Percentiles rank a stretch among this genome's conserved stretches.
These are phyloP conservation scores for Protodeltote pygarga DNA, from an alignment of 2,888 invertebrate species.

Conservation along the genomic window DNA sequence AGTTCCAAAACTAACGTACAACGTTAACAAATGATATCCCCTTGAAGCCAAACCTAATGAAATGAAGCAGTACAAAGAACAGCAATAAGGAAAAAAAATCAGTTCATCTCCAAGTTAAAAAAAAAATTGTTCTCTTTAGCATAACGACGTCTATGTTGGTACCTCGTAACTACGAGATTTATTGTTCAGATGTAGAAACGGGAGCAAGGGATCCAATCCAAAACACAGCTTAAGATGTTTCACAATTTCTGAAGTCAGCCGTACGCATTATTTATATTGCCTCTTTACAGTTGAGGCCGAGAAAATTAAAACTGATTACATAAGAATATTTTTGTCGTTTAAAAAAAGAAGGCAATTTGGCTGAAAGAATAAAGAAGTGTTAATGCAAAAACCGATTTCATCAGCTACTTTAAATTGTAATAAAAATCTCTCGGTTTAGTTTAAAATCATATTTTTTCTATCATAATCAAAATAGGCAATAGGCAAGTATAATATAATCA, in stretches of 20 bases:
- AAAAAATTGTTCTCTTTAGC: constrained; percentile 30
- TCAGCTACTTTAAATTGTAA: too few relatives aligned
- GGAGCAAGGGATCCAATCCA: constrained; percentile 27
- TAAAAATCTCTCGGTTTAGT: too few relatives aligned
- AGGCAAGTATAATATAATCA: too few relatives aligned
- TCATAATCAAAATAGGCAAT: too few relatives aligned
- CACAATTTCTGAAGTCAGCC: constrained; percentile 55
- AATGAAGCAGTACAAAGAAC: constrained; percentile 19
- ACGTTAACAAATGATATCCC: too few relatives aligned
- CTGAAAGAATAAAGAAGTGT: not conserved
- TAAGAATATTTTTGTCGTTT: not conserved
- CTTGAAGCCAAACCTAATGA: constrained; percentile 25
- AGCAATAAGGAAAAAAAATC: constrained; percentile 32
- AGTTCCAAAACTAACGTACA: too few relatives aligned
- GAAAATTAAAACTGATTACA: not conserved
- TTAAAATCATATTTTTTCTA: too few relatives aligned
- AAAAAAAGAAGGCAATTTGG: not conserved
- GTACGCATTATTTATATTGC: constrained; percentile 54
- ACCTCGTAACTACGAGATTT: constrained; percentile 29
- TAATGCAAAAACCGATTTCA: too few relatives aligned
- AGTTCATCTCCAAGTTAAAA: constrained; percentile 11
- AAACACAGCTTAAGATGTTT: constrained; percentile 41
- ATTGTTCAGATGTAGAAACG: constrained; percentile 33
- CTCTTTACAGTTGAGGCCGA: constrained; percentile 30
- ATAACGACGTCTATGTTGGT: constrained; percentile 31